Base-by-base conservation (phyloP, 2,797 vertebrate genomes). In the Hydrophis major region DNA sequence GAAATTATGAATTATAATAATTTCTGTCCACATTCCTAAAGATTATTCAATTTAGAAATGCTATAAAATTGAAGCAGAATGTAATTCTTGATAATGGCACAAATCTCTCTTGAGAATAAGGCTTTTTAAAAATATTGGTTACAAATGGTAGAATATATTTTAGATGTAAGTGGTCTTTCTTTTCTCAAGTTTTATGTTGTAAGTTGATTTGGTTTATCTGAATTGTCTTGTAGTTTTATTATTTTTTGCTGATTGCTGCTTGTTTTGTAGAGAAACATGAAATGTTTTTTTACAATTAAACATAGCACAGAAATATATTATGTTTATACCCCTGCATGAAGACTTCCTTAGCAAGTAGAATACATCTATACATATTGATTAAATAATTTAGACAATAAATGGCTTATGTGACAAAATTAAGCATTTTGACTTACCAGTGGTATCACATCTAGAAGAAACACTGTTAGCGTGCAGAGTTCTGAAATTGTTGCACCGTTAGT, bases 361-460 rank as follows among this genome's bases (percentile, higher is more conserved):
- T 8, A 47, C 20, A 25, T 83, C 10, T 83, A 42, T 83, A 83
- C 10, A 83, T 83, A 12, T 25, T 42, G 8, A 56, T 1, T 6
- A 16, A 22, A 22, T 16, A 55, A 55, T 18, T 83, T 60, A 25
- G 14, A 50, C 59, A 25, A 32, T 32, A 32, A 8, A 56, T 12
- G 53, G 25, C 2, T 78, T 37, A 28, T 55, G 6, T 63, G 7
- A 60, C n/a, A 74, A 42, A 25, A 18, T 57, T 27, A 60, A 61
- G 50, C 16, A 86, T 16, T 28, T 22, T 93, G 63, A 93, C 97
- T 95, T 97, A 99, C 99, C 99, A 99, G 96, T 96, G 99, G 99
- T 93, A 99, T 98, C 69, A 99, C 98, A 0, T 99, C 99, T 63
- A 99, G 98, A 28, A 99, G 98, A 96, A 99, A 99, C 87, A 99